phyloP scores from a whole-genome alignment of 2,888 invertebrate species.

The Ephialtes manifestator region DNA sequence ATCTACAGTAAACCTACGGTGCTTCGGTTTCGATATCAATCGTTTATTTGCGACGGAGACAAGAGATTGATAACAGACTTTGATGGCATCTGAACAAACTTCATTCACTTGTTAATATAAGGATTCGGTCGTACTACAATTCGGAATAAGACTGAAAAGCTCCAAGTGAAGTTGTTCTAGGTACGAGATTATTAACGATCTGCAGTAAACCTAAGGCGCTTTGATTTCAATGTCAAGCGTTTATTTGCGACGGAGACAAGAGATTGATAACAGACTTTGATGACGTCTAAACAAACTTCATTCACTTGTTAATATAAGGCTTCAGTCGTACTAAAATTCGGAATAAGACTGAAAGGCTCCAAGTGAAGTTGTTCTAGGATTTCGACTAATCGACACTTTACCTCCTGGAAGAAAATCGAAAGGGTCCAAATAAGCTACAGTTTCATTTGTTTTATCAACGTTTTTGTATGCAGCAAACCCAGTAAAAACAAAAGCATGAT shows the following conservation, averaged over 20 bases:
- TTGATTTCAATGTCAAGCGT: conserved; percentile 7
- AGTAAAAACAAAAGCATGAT: neutral
- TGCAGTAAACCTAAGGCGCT: neutral
- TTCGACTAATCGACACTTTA: neutral
- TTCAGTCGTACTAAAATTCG: neutral
- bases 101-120: neutral
- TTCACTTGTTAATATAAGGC: neutral
- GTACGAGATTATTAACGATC: neutral
- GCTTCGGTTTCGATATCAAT: no score
- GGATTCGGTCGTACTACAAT: neutral
- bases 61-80: neutral
- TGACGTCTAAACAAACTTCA: neutral
- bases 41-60: neutral
- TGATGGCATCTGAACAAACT: neutral
- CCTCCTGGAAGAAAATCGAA: neutral
- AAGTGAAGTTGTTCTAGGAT: neutral
- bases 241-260: no score
- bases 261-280: neutral
- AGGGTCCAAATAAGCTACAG: neutral
- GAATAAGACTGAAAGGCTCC: neutral
- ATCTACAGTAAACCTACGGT: no score
- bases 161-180: neutral
- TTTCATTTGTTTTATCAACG: neutral
- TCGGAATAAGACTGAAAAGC: neutral
- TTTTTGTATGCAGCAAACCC: neutral